Base-by-base conservation (phyloP, 2,113 vertebrate species). In the Petrocephalus microphthalmus region DNA sequence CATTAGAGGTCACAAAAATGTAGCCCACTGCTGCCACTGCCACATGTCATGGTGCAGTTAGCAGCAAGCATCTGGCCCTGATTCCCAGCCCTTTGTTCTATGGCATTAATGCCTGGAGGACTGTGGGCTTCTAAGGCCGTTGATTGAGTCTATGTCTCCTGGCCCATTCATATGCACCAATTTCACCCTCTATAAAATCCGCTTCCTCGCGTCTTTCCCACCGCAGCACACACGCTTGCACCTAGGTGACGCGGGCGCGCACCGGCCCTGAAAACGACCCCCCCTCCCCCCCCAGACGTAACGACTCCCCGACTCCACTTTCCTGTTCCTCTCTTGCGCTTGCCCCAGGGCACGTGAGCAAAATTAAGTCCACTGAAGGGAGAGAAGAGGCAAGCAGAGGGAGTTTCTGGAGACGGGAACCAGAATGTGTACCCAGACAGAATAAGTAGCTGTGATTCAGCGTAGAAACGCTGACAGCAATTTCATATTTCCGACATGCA, bases 111-210 rank as follows among this genome's bases (percentile, higher is more conserved):
- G 42, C 42, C 81, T 83, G 71, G 42, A 45, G 54, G 71, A 88
- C 33, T 57, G 13, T 47, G 33, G 74, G 49, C 53, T 56, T 84
- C 87, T 67, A 83, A 33, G 25, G 71, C 37, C 29, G 78, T 57
- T 84, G 37, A 83, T 88, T 54, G 78, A 42, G 81, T 78, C 64
- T 47, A 37, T 47, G 78, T 45, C 78, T 64, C 67, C 47, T 60
- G 10, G 13, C 87, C 74, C 53, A 88, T 88, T 88, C 74, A 88
- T 57, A 88, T 88, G 87, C 53, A 83, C 52, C 33, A 54, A 84
- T 83, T 88, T 57, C 78, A 88, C 78, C 87, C 87, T 45, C 87
- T 88, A 83, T 88, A 88, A 88, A 88, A 33, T 17, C 33, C 11
- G 25, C 17, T 42, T 82, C 33, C 33, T 29, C 3, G 5, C 4